phyloP scores from a whole-genome alignment of 2,888 invertebrate species.

The Harpalus rubripes region DNA sequence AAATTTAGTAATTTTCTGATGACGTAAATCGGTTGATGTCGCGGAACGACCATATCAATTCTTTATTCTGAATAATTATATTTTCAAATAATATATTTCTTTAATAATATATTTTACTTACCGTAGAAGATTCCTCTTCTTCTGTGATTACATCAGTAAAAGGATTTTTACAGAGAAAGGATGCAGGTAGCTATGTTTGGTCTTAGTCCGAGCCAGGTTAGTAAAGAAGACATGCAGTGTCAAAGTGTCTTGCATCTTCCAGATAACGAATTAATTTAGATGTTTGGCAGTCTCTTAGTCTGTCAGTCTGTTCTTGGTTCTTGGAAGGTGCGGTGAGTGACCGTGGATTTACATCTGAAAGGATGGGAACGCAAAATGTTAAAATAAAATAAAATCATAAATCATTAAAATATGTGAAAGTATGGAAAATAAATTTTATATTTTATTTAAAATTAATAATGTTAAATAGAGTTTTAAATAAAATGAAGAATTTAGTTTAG shows the following conservation, averaged over 20 bases:
- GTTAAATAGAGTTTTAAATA: too few species aligned
- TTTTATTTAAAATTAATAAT: not conserved
- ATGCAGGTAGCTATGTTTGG: slow-evolving; percentile 22
- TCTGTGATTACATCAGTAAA: not conserved
- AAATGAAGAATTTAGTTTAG: too few species aligned
- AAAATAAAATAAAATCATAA: not conserved
- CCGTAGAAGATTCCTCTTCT: not conserved
- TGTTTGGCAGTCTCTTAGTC: not conserved
- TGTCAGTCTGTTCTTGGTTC: not conserved
- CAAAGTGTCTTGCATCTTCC: not conserved
- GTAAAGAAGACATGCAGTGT: not conserved
- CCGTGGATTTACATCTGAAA: not conserved
- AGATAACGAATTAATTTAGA: slow-evolving; percentile 43
- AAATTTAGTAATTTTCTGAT: too few species aligned
- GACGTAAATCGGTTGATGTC: too few species aligned
- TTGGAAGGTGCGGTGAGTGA: slow-evolving; percentile 26
- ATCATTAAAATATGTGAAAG: not conserved
- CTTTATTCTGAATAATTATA: too few species aligned
- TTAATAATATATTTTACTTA: not conserved
- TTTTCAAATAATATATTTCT: too few species aligned
- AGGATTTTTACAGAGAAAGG: not conserved
- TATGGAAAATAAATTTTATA: not conserved
- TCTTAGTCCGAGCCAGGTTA: not conserved
- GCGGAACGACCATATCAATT: too few species aligned
- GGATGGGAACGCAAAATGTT: not conserved